phyloP scores from a whole-genome alignment of 2,113 vertebrate genomes.

The Mellivora capensis region DNA sequence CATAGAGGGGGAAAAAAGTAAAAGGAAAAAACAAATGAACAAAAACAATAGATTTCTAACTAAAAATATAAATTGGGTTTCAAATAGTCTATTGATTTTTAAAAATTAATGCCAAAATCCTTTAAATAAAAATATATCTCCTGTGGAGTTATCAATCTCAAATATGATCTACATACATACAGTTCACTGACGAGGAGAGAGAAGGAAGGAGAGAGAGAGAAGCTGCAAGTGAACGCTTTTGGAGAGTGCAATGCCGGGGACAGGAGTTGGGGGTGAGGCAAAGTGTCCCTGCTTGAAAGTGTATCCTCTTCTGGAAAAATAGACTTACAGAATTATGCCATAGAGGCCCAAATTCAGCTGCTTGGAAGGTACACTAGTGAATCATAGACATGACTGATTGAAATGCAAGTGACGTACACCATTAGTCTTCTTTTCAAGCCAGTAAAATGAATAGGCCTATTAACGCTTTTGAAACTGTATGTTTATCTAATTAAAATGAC shows the following conservation, averaged over 20 bases:
- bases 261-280: neutral
- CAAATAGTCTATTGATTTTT: neutral
- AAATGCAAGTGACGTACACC: neutral
- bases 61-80: neutral
- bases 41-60: neutral
- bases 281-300: neutral
- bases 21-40: neutral
- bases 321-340: neutral
- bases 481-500: constrained; percentile 46
- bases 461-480: constrained; percentile 7
- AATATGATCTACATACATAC: neutral
- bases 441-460: neutral
- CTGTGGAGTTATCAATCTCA: neutral
- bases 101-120: neutral
- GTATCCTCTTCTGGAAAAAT: neutral
- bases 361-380: neutral
- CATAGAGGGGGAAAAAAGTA: neutral
- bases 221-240: neutral
- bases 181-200: neutral
- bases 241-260: neutral
- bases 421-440: neutral
- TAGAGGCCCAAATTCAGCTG: neutral
- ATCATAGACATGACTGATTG: neutral
- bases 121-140: neutral
- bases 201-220: neutral